These are phyloP conservation scores for Drosophila malerkotliana DNA, from an alignment of 1,140 invertebrate species.

Conservation along the genomic window DNA sequence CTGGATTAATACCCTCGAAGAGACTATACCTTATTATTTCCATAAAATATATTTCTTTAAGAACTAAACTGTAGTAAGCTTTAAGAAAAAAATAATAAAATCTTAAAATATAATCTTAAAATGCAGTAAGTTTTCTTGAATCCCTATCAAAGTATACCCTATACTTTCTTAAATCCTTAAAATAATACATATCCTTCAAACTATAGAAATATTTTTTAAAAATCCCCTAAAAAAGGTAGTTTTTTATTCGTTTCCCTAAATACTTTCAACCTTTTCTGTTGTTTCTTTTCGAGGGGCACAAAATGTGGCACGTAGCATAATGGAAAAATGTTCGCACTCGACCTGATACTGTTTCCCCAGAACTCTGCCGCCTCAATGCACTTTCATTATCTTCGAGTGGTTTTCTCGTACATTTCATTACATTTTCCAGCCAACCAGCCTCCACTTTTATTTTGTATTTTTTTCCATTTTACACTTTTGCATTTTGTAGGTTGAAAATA, in stretches of 20 bases:
- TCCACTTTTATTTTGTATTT: constrained; percentile 1
- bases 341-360: constrained; percentile 64
- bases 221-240: background rate
- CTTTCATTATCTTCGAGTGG: constrained; percentile 79
- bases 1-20: constrained; percentile 33
- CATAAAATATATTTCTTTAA: background rate
- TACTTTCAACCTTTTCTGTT: background rate
- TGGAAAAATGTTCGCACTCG: constrained; percentile 71
- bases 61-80: background rate
- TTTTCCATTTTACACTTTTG: constrained; percentile 6
- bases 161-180: background rate
- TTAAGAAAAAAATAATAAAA: background rate
- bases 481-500: constrained; percentile 19
- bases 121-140: background rate
- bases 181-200: background rate
- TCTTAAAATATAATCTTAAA: background rate
- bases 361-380: constrained; percentile 71
- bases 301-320: constrained; percentile 67
- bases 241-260: background rate
- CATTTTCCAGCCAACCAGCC: constrained; percentile 5
- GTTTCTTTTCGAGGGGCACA: constrained; percentile 37
- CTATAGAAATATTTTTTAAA: too few relatives aligned
- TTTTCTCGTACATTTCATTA: constrained; percentile 33
- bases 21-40: background rate
- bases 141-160: too few relatives aligned